Percentiles rank a stretch among this genome's conserved stretches.
phyloP scores from a whole-genome alignment of 2,797 vertebrate genomes.

The Psittacula derbiana region DNA sequence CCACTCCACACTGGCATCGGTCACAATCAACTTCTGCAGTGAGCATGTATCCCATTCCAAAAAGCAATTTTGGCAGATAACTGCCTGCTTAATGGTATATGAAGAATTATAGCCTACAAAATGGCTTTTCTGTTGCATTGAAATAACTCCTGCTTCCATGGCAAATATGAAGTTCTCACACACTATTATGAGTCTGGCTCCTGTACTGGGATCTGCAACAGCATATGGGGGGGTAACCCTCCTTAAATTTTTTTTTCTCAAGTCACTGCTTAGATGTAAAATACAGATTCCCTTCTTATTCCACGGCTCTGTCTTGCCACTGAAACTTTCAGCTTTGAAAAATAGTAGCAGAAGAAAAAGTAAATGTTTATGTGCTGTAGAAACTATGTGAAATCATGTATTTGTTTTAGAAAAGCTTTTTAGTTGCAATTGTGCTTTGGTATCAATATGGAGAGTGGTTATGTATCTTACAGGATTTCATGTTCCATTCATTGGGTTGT shows the following conservation, averaged over 20 bases:
- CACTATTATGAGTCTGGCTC: fast-evolving
- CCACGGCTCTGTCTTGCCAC: neutral
- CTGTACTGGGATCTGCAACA: neutral
- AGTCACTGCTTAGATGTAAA: neutral
- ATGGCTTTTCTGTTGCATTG: neutral
- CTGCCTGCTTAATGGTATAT: neutral
- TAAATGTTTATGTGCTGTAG: neutral
- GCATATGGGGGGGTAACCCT: neutral
- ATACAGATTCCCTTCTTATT: neutral
- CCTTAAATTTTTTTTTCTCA: neutral
- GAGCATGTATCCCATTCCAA: neutral
- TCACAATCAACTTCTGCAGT: neutral
- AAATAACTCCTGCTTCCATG: neutral
- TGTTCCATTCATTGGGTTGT: neutral
- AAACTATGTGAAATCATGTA: neutral
- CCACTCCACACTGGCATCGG: neutral
- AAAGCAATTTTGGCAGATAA: neutral
- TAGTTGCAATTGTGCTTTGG: neutral
- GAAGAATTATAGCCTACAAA: neutral
- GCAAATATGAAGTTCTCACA: neutral
- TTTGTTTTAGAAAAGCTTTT: neutral
- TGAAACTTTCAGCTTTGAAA: neutral
- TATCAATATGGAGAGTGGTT: neutral
- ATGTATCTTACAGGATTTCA: neutral
- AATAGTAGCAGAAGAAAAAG: neutral